A percentile compares a stretch with the other conserved stretches of the same genome.
Conservation (phyloP, 2,113 vertebrate species). For the Perca schrenkii region DNA sequence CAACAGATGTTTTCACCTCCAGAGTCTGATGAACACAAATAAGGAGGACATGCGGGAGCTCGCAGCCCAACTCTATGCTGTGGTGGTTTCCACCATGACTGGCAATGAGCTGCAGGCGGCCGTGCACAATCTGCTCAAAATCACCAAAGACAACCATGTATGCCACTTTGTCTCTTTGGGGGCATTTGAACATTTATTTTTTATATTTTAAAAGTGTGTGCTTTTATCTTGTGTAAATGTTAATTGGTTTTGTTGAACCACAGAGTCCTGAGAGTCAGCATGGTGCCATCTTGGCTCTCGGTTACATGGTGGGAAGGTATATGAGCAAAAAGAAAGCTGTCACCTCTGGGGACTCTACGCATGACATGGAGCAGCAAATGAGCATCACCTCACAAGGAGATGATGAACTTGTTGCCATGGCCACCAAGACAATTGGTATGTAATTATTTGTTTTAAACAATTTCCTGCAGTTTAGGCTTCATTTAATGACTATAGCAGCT, state of each 20-base stretch:
- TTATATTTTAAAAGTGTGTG: not conserved
- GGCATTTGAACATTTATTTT: not conserved
- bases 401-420: slow-evolving; percentile 88
- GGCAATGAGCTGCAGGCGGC: slow-evolving; percentile 91
- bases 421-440: slow-evolving; percentile 92
- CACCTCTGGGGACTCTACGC: slow-evolving; percentile 67
- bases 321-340: slow-evolving; percentile 88
- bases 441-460: not conserved
- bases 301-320: slow-evolving; percentile 94
- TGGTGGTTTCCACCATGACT: slow-evolving; percentile 93
- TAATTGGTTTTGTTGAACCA: slow-evolving; percentile 27
- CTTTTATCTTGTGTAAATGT: not conserved
- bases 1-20: slow-evolving; percentile 41
- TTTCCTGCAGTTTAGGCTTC: not conserved
- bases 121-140: slow-evolving; percentile 93
- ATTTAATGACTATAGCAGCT: not conserved
- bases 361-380: slow-evolving; percentile 73
- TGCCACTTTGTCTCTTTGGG: slow-evolving; percentile 18
- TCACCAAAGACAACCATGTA: slow-evolving; percentile 95
- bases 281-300: slow-evolving; percentile 94
- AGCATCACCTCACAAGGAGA: slow-evolving; percentile 83
- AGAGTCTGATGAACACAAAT: slow-evolving; percentile 97
- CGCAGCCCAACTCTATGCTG: slow-evolving; percentile 94
- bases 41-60: slow-evolving; percentile 98
- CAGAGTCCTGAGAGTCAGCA: slow-evolving; percentile 97